Evolutionary conservation across 2,797 vertebrate genomes (phyloP).

Genomic region (Argya squamiceps): DNA sequence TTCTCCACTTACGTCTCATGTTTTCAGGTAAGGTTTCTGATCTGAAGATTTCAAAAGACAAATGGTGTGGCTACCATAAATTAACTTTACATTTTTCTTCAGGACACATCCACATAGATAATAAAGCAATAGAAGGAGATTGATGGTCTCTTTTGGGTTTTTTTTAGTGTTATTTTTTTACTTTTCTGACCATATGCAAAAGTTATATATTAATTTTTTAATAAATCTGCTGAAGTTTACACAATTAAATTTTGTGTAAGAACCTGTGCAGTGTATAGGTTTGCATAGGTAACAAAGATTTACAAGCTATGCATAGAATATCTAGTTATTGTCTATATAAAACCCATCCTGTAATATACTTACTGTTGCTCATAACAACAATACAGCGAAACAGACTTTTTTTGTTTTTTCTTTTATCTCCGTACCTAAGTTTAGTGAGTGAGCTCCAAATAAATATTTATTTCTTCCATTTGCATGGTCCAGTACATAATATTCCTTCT

Average conservation of each 20-base stretch:
- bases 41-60: neutral
- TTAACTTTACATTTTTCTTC: neutral
- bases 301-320: neutral
- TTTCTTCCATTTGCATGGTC: neutral
- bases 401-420: neutral
- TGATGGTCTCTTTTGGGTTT: rapidly evolving
- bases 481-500: neutral
- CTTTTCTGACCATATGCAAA: neutral
- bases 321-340: neutral
- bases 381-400: neutral
- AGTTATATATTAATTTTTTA: neutral
- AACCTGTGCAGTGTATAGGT: neutral
- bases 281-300: neutral
- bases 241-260: neutral
- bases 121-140: neutral
- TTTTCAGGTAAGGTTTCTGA: neutral
- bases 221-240: neutral
- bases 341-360: neutral
- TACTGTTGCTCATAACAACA: neutral
- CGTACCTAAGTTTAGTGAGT: neutral
- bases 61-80: neutral
- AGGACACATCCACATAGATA: neutral
- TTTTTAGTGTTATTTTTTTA: neutral
- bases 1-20: neutral
- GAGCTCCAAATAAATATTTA: neutral